Conservation (phyloP, 2,797 vertebrate genomes). For the Tadarida brasiliensis region DNA sequence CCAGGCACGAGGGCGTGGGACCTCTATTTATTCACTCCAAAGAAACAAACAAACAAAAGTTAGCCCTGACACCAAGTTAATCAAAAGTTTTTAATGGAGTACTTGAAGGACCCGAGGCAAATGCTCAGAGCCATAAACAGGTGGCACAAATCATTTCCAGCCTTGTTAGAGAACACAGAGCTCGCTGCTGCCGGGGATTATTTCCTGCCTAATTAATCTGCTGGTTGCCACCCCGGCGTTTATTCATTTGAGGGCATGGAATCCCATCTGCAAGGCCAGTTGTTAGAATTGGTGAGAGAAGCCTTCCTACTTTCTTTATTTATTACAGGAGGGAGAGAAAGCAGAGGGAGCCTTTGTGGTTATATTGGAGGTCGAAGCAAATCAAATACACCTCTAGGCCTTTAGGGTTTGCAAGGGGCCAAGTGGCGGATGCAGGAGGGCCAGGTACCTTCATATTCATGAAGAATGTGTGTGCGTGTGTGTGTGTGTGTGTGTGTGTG, state of each 20-base stretch:
- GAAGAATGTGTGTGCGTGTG: not conserved
- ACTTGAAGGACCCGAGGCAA: constrained; percentile 64
- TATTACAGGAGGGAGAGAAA: constrained; percentile 11
- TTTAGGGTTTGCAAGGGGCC: constrained; percentile 17
- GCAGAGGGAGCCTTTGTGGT: not conserved
- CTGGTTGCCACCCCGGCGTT: not conserved
- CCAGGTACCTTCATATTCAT: not conserved
- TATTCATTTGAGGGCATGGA: constrained; percentile 34
- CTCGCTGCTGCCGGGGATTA: constrained; percentile 1
- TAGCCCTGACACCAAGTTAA: constrained; percentile 73
- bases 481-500: not conserved
- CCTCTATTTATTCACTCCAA: constrained; percentile 58
- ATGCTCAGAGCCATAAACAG: constrained; percentile 59
- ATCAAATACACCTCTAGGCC: not conserved
- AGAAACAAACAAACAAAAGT: constrained; percentile 75
- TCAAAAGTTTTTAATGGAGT: constrained; percentile 76
- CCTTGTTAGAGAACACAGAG: constrained; percentile 67
- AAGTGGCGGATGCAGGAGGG: not conserved
- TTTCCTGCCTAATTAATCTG: constrained; percentile 74
- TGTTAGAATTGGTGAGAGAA: constrained; percentile 36
- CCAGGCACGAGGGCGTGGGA: not conserved
- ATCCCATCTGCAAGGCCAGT: constrained; percentile 66
- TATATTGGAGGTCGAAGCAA: constrained; percentile 43
- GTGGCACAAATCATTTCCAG: constrained; percentile 72
- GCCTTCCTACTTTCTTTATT: not conserved